Evolutionary conservation across 2,888 invertebrate genomes (phyloP), one percentile per base, ranked within the genome.

Genomic region (Troides helena): DNA sequence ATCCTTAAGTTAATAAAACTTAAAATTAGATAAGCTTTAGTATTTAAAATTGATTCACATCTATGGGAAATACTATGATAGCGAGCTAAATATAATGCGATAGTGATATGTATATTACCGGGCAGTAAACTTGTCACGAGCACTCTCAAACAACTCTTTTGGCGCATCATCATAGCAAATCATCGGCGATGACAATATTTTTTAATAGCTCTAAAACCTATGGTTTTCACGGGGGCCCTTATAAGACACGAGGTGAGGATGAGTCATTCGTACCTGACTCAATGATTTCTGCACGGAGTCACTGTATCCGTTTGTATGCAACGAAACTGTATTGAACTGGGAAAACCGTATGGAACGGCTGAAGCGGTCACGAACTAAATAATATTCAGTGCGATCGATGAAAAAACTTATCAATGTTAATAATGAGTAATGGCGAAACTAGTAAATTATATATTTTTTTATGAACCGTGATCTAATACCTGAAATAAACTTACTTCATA

Each of bases 201-300:
- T 21, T 57, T 21, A 53, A 21, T 21, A 21, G 4, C 21, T 57
- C 0, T 21, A 57, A 21, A 21, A 21, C 8, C 8, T 57, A 57
- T 56, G 64, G 76, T 79, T 80, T 81, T 80, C 75, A 76, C 75
- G 76, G 76, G 68, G 74, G 67, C 78, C 74, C 80, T 50, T 21
- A 71, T 30, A 30, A 3, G 4, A 30, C 46, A 71, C 50, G 73
- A 79, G 77, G 79, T 83, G 81, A 82, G 80, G 79, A 72, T 85
- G 81, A 85, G 65, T 81, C 81, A 83, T 72, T 39, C 60, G 68
- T 63, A 74, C 72, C 72, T 81, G 80, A 83, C 73, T 82, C 80
- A 84, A 72, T 78, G 73, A 70, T 74, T 76, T 74, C 75, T 74
- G 79, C 77, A 78, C 77, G 79, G 77, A 77, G 72, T 68, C 76